These are phyloP conservation scores for Propithecus coquereli DNA, from an alignment of 2,113 vertebrate species.

Conservation along the genomic window DNA sequence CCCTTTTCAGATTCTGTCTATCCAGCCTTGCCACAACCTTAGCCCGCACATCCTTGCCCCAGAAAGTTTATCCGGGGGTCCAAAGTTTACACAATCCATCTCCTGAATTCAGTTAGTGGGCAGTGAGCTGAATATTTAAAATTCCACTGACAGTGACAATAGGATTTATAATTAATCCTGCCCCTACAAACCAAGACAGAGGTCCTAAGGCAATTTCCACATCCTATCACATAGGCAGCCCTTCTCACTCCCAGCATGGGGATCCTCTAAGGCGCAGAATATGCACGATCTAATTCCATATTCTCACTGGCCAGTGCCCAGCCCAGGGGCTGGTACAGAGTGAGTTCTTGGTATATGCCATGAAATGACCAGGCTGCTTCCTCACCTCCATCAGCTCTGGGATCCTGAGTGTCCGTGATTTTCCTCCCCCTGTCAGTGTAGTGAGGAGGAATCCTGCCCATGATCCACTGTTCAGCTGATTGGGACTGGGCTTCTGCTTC, in stretches of 20 bases:
- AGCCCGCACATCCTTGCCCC: neutral
- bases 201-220: neutral
- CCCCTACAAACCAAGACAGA: neutral
- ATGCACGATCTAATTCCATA: neutral
- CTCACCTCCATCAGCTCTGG: neutral
- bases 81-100: neutral
- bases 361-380: neutral
- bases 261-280: neutral
- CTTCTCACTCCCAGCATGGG: neutral
- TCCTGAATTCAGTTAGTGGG: neutral
- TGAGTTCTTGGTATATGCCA: neutral
- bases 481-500: neutral
- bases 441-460: neutral
- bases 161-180: neutral
- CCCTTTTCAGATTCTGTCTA: neutral
- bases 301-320: neutral
- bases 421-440: neutral
- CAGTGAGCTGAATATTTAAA: constrained; percentile 18
- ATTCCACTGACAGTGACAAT: neutral
- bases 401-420: neutral
- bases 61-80: neutral
- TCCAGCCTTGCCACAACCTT: neutral
- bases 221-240: neutral
- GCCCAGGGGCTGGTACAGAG: neutral
- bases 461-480: neutral